Evolutionary conservation across 2,797 vertebrate genomes (phyloP), one percentile per base, ranked within the genome.

Genomic region (Urosaurus nigricauda): DNA sequence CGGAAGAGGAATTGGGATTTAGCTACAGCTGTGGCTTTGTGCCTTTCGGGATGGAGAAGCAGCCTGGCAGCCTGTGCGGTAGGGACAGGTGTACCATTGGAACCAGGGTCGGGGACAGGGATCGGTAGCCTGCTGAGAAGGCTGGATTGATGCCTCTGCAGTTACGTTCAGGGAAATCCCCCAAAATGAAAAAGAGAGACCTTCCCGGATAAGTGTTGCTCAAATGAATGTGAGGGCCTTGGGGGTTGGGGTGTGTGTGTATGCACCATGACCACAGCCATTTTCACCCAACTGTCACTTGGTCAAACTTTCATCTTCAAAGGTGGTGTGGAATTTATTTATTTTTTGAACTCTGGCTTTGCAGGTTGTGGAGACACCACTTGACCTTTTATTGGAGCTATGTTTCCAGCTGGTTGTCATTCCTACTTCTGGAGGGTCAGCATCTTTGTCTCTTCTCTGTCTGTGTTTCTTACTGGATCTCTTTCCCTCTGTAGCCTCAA

Each of bases 51-150:
- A 32, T 51, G 68, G 32, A 40, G 82, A 84, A 56, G 71, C n/a
- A 3, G 35, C 35, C 12, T 5, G 32, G 16, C 53, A 37, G 47
- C n/a, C 9, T 4, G 29, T 24, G 24, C 1, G 8, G 68, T 32
- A 37, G 56, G 73, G 37, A 19, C 77, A 79, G 77, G 77, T 37
- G 24, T 29, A 6, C 5, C 11, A 37, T 9, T 12, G 14, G 13
- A 9, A 2, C 4, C 0, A 7, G 56, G 13, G 74, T 4, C 24
- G 51, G 24, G 26, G 1, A 1, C 19, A 21, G 19, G 19, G 0
- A 5, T 43, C 26, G 12, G 40, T 26, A 9, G 24, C 74, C 47
- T 32, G 32, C 26, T 43, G 60, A 32, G 60, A 81, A 40, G 11
- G 21, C 2, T 5, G 1, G 60, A 26, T 5, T 13, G 47, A n/a